A percentile compares a stretch with the other conserved stretches of the same genome.
Conservation (phyloP, 2,113 vertebrate genomes). For the Galemys pyrenaicus region DNA sequence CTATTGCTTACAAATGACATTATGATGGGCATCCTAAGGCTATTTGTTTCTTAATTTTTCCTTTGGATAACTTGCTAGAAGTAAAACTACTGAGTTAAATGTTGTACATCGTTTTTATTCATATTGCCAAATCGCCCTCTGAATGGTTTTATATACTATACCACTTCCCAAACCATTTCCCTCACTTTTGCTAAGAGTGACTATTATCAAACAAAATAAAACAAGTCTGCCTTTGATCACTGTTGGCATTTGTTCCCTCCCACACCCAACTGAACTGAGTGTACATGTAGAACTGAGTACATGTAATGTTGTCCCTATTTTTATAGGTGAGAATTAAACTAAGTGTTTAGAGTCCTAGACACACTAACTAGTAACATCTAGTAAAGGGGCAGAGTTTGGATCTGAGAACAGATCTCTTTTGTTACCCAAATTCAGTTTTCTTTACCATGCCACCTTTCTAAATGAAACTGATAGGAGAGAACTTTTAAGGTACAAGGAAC, state of each 20-base stretch:
- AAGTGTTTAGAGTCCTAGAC: neutral
- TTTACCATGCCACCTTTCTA: neutral
- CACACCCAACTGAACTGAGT: too few relatives aligned
- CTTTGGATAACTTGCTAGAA: neutral
- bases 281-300: too few relatives aligned
- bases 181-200: neutral
- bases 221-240: too few relatives aligned
- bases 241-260: too few relatives aligned
- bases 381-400: neutral
- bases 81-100: constrained; percentile 12
- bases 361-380: neutral
- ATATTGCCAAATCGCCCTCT: neutral
- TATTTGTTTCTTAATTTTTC: neutral
- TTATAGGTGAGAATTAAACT: neutral
- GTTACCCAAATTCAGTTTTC: neutral
- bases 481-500: neutral
- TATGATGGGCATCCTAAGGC: neutral
- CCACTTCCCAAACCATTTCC: neutral
- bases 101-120: neutral
- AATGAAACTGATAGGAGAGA: neutral
- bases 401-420: constrained; percentile 2
- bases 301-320: neutral
- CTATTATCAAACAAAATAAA: constrained; percentile 22
- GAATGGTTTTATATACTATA: neutral
- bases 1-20: neutral